phyloP scores from a whole-genome alignment of 1,140 invertebrate species.

The Heliconius hermathena region DNA sequence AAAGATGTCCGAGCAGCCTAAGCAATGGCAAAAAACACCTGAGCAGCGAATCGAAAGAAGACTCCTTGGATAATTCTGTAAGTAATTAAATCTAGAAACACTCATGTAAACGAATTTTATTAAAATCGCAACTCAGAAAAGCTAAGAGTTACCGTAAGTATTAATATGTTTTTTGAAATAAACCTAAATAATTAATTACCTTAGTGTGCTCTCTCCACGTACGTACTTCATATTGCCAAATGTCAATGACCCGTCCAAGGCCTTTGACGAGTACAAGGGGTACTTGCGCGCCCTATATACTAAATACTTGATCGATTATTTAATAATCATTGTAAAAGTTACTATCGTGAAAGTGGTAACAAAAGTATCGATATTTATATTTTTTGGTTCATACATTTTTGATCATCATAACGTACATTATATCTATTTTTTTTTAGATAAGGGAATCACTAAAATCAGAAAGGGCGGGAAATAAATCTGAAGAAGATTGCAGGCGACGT shows the following conservation, averaged over 20 bases:
- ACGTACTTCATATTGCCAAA: not conserved
- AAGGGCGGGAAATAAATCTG: constrained; percentile 85
- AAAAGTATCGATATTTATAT: not conserved
- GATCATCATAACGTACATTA: too few species aligned
- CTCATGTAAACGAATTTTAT: constrained; percentile 86
- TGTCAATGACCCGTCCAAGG: constrained; percentile 26
- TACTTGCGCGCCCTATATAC: not conserved
- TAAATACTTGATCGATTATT: not conserved
- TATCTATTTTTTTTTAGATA: constrained; percentile 74
- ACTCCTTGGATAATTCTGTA: constrained; percentile 73
- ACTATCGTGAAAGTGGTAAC: not conserved
- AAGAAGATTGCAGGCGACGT: constrained; percentile 91
- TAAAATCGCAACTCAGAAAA: not conserved
- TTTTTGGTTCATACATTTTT: too few species aligned
- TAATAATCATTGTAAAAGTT: not conserved
- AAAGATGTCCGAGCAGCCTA: constrained; percentile 66
- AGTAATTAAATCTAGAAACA: constrained; percentile 42
- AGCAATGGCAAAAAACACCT: constrained; percentile 70
- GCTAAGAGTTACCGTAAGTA: not conserved
- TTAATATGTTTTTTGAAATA: not conserved
- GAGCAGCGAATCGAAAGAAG: constrained; percentile 66
- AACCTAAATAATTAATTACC: not conserved
- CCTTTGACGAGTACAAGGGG: constrained; percentile 21
- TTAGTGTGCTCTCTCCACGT: not conserved
- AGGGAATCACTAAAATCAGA: constrained; percentile 92